These are phyloP conservation scores for Dolichopus griseipennis DNA, from an alignment of 2,888 invertebrate species.

Conservation along the genomic window DNA sequence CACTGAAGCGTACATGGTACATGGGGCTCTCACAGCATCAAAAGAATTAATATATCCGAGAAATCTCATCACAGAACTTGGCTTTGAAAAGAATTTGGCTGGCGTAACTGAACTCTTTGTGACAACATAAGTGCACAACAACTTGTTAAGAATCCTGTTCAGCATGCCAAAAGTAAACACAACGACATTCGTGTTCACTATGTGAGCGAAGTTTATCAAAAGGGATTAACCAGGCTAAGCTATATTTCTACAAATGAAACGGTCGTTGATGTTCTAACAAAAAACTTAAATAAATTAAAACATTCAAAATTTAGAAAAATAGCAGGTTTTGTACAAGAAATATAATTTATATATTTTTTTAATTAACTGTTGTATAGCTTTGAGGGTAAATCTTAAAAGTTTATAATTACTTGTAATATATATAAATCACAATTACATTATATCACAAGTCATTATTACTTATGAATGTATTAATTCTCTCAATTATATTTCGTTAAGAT, in stretches of 20 bases:
- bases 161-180: slow-evolving; percentile 20
- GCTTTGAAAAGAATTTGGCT: neutral
- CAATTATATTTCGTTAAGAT: too few relatives aligned
- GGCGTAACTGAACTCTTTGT: slow-evolving; percentile 11
- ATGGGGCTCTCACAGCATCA: slow-evolving; percentile 20
- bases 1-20: slow-evolving; percentile 21
- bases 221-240: slow-evolving; percentile 12
- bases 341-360: too few relatives aligned
- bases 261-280: too few relatives aligned
- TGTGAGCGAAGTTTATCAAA: slow-evolving; percentile 15
- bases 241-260: slow-evolving; percentile 17
- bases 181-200: slow-evolving; percentile 19
- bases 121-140: slow-evolving; percentile 19
- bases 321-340: neutral
- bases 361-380: too few relatives aligned
- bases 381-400: too few relatives aligned
- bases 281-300: slow-evolving; percentile 15
- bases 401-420: too few relatives aligned
- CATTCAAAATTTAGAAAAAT: slow-evolving; percentile 1
- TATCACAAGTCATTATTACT: too few relatives aligned
- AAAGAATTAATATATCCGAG: slow-evolving; percentile 17
- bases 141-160: slow-evolving; percentile 19
- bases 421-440: too few relatives aligned
- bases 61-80: slow-evolving; percentile 14
- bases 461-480: too few relatives aligned